Conservation (phyloP, 92 coral and sea anemone species). For the Pocillopora grandis region DNA sequence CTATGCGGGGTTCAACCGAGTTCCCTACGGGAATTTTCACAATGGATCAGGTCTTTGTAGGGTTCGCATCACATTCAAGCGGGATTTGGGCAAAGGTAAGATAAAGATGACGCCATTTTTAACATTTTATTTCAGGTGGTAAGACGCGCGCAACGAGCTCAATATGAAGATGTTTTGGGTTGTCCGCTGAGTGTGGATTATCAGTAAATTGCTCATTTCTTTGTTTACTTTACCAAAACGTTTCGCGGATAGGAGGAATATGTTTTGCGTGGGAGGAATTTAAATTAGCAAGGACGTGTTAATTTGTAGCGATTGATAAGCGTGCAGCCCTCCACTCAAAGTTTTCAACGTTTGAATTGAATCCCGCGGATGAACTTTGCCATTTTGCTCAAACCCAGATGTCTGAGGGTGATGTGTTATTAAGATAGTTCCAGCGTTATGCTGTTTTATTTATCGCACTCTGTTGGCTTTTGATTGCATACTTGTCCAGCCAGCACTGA, state of each 20-base stretch:
- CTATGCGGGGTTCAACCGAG: slow-evolving; percentile 86
- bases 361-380: neutral
- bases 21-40: slow-evolving; percentile 74
- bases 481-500: neutral
- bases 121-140: neutral
- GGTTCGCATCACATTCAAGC: slow-evolving; percentile 71
- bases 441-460: neutral
- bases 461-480: slow-evolving; percentile 8
- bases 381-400: neutral
- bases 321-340: slow-evolving; percentile 25
- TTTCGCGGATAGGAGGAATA: slow-evolving; percentile 10
- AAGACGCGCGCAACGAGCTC: neutral
- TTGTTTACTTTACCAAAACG: slow-evolving; percentile 38
- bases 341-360: slow-evolving; percentile 7
- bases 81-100: slow-evolving; percentile 58
- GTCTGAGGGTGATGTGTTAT: neutral
- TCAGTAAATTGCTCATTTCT: slow-evolving; percentile 18
- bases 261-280: slow-evolving; percentile 26
- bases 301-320: slow-evolving; percentile 34
- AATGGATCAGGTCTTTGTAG: slow-evolving; percentile 88
- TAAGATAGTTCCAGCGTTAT: neutral
- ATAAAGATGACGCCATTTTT: neutral
- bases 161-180: neutral
- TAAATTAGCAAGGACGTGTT: slow-evolving; percentile 40
- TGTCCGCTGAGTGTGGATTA: slow-evolving; percentile 35